Percentiles rank a stretch among this genome's conserved stretches.
Evolutionary conservation across 2,888 invertebrate species (phyloP).

Genomic region (Microchrysa polita): DNA sequence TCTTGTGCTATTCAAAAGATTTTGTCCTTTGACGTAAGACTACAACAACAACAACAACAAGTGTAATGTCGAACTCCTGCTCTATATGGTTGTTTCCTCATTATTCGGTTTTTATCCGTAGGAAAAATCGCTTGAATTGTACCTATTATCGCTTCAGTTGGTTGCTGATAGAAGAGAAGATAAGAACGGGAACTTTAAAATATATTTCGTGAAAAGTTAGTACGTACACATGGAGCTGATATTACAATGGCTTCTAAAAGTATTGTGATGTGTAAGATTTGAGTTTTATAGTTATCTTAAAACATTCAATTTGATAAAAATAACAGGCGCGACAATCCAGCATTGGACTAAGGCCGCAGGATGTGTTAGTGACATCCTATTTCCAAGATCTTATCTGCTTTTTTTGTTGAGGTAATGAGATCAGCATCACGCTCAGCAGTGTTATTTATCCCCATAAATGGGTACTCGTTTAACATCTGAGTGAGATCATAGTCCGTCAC

Average conservation of each 20-base stretch:
- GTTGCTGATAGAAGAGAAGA: not conserved
- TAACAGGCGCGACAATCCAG: too few species aligned
- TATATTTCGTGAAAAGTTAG: not conserved
- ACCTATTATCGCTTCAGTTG: constrained; percentile 36
- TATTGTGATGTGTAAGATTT: not conserved
- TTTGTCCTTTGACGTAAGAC: not conserved
- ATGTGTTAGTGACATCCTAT: too few species aligned
- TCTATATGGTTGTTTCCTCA: not conserved
- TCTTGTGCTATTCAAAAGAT: constrained; percentile 30
- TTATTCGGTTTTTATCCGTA: constrained; percentile 21
- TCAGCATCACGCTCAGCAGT: too few species aligned
- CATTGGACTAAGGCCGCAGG: too few species aligned
- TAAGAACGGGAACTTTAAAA: not conserved
- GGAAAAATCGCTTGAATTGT: constrained; percentile 6
- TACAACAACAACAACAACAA: too few species aligned
- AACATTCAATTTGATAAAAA: too few species aligned
- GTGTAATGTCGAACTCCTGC: not conserved
- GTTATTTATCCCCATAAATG: too few species aligned
- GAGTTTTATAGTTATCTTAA: too few species aligned
- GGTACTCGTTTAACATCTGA: too few species aligned
- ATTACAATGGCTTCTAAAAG: not conserved
- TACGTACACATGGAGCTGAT: not conserved
- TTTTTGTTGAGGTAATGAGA: too few species aligned
- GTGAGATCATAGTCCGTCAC: too few species aligned
- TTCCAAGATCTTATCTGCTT: too few species aligned